Conservation (phyloP, 2,888 invertebrate species). For the Euproctis similis region DNA sequence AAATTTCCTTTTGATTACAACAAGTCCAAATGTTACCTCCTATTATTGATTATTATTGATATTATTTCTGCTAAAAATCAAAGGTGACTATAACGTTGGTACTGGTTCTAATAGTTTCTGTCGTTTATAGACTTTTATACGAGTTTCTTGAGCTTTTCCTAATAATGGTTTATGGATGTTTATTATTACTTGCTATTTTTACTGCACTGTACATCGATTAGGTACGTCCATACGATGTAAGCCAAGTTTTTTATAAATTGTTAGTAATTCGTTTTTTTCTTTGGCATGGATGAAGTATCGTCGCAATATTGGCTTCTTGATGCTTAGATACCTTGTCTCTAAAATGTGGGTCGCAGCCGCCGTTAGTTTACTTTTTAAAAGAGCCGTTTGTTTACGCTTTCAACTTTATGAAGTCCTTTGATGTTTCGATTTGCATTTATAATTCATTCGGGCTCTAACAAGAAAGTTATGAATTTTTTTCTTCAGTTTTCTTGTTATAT, state of each 20-base stretch:
- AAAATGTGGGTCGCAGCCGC: conserved; percentile 30
- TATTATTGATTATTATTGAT: too few relatives aligned
- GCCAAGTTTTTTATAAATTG: conserved; percentile 9
- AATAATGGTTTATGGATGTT: too few relatives aligned
- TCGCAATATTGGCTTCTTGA: conserved; percentile 20
- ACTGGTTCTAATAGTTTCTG: too few relatives aligned
- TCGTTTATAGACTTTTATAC: too few relatives aligned
- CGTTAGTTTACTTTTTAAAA: conserved; percentile 19
- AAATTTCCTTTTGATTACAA: too few relatives aligned
- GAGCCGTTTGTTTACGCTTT: conserved; percentile 13
- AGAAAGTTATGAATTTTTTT: too few relatives aligned
- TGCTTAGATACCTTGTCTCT: conserved; percentile 21
- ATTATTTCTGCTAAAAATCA: too few relatives aligned
- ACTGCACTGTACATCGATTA: conserved; percentile 42
- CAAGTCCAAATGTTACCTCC: too few relatives aligned
- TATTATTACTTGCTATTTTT: too few relatives aligned
- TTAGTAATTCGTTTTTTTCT: conserved; percentile 25
- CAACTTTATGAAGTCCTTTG: conserved; percentile 13
- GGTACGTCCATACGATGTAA: conserved; percentile 35
- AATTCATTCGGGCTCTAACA: conserved; percentile 15
- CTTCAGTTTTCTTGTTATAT: too few relatives aligned
- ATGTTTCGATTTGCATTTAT: conserved; percentile 25
- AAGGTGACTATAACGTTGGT: too few relatives aligned
- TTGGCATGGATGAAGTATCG: conserved; percentile 24
- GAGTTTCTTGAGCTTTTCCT: too few relatives aligned